phyloP scores from a whole-genome alignment of 2,888 invertebrate genomes.

The Ochropacha duplaris region DNA sequence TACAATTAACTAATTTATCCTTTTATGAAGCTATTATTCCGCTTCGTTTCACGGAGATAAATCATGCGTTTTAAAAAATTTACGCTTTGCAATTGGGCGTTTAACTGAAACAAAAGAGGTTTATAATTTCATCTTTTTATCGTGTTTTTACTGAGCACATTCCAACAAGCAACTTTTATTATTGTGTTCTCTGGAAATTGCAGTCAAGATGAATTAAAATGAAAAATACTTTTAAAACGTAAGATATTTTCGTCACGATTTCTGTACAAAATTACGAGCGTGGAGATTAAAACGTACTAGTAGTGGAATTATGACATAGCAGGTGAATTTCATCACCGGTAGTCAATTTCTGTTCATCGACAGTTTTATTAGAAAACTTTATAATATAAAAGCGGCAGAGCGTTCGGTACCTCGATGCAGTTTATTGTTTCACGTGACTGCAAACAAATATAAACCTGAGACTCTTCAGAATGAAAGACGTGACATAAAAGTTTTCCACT shows the following conservation, averaged over 20 bases:
- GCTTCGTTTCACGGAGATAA: not conserved
- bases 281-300: conserved; percentile 1
- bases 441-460: conserved; percentile 24
- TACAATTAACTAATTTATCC: no score
- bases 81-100: not conserved
- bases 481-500: conserved; percentile 43
- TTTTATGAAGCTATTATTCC: not conserved
- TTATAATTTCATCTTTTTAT: not conserved
- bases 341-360: conserved; percentile 50
- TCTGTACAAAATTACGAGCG: conserved; percentile 1
- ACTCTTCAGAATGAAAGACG: conserved; percentile 31
- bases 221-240: conserved; percentile 2
- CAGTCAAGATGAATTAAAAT: not conserved
- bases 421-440: conserved; percentile 50
- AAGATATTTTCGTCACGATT: conserved; percentile 14
- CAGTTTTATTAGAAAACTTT: conserved; percentile 61
- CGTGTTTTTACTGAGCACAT: not conserved
- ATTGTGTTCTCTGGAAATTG: not conserved
- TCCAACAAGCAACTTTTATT: not conserved
- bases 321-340: conserved; percentile 22
- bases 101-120: not conserved
- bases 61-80: not conserved
- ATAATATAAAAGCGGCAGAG: conserved; percentile 40
- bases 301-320: not conserved
- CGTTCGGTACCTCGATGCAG: conserved; percentile 32